Base-by-base conservation (phyloP, 2,888 invertebrate genomes). In the Laspeyria flexula region DNA sequence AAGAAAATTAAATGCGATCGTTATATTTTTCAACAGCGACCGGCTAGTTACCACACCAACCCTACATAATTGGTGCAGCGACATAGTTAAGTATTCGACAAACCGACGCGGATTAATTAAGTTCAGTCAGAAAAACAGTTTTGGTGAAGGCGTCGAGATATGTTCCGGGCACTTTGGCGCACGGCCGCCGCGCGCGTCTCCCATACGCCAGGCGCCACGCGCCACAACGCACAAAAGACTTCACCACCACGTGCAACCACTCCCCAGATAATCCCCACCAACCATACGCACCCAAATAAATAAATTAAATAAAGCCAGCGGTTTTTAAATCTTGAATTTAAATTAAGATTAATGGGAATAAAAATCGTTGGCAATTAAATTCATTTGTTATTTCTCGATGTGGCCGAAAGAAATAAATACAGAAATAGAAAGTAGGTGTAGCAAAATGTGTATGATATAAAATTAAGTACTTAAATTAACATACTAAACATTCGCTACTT, bases 261-360 rank as follows among this genome's bases (percentile, higher is more conserved):
- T 79, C 79, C 43, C 64, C 51, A 80, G 88, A 88, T 90, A 88
- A 90, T 88, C 90, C 75, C 73, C 53, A 57, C 68, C 71, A 66
- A 81, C 74, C 88, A 82, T 83, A 85, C 79, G 88, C 88, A 79
- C 71, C 65, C 85, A 87, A 90, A 90, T 90, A 90, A 90, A 90
- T 90, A 88, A 89, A 90, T 89, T 89, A 90, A 88, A 81, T 75
- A 74, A 81, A 87, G 75, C 80, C 72, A 62, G 72, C 72, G 70
- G 73, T 74, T 75, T 71, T 54, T 64, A 73, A 71, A 75, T 77
- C 73, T 71, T 71, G 55, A 67, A 77, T 77, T 81, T 65, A 75
- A 77, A 79, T 77, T 81, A 79, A 86, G 72, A 77, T 69, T 76
- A 83, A 74, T 85, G 87, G 72, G 86, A 89, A 83, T 72, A 63